A percentile compares a stretch with the other conserved stretches of the same genome.
Conservation (phyloP, 2,113 vertebrate genomes). For the Mormyrus iriodes region DNA sequence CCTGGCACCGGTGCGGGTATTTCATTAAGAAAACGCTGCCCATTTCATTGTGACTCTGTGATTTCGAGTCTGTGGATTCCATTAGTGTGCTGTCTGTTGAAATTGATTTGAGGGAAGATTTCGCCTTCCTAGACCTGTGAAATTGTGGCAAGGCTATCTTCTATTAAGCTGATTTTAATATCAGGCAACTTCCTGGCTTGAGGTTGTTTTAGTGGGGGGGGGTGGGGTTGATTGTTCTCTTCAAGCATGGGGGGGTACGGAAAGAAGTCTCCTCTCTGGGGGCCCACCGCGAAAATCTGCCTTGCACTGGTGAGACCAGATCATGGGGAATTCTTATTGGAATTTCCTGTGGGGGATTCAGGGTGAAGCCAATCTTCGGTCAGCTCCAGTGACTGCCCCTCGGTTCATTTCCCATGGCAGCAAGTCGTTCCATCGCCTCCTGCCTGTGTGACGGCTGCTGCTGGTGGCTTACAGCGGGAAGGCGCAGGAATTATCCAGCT, state of each 20-base stretch:
- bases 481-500: conserved; percentile 63
- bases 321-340: not conserved
- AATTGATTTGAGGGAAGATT: not conserved
- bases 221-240: not conserved
- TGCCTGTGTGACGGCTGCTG: conserved; percentile 49
- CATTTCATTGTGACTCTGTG: not conserved
- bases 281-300: not conserved
- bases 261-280: too few relatives aligned
- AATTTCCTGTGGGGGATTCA: not conserved
- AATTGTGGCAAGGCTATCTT: not conserved
- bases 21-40: conserved; percentile 35
- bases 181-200: not conserved
- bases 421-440: not conserved
- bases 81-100: not conserved
- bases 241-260: not conserved
- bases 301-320: not conserved
- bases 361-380: not conserved
- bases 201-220: not conserved
- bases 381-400: not conserved
- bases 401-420: not conserved
- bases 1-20: conserved; percentile 39
- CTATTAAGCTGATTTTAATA: not conserved
- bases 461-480: conserved; percentile 57
- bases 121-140: not conserved
- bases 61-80: not conserved